Percentiles rank a stretch among this genome's conserved stretches.
phyloP scores from a whole-genome alignment of 2,113 vertebrate species.

The Chamaea fasciata region DNA sequence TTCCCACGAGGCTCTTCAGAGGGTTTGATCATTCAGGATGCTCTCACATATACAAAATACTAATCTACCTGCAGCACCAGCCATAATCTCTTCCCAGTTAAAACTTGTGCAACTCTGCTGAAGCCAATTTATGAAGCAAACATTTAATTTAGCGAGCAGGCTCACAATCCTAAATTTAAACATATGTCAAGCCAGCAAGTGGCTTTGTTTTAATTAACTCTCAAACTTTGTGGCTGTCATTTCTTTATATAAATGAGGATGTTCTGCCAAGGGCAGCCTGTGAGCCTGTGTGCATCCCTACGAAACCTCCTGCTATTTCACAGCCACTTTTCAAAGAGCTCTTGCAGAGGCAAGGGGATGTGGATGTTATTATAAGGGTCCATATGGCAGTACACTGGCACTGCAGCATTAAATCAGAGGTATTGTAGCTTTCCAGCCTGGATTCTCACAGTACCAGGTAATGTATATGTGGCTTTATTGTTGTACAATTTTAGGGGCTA shows the following conservation, averaged over 20 bases:
- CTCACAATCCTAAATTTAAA: slow-evolving; percentile 51
- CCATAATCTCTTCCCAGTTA: neutral
- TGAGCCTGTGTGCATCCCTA: neutral
- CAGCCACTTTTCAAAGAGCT: neutral
- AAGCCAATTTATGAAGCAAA: slow-evolving; percentile 48
- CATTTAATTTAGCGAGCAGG: slow-evolving; percentile 42
- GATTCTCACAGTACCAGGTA: neutral
- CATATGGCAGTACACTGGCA: neutral
- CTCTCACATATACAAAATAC: neutral
- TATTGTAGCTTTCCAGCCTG: neutral
- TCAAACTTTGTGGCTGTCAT: slow-evolving; percentile 38
- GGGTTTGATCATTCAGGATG: neutral
- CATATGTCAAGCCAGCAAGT: slow-evolving; percentile 46
- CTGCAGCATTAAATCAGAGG: slow-evolving; percentile 21
- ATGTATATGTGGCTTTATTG: slow-evolving; percentile 26
- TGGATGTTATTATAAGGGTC: slow-evolving; percentile 14
- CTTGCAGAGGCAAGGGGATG: slow-evolving; percentile 6
- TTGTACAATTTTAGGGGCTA: slow-evolving; percentile 1
- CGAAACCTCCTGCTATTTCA: slow-evolving; percentile 2
- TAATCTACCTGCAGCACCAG: neutral
- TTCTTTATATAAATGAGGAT: slow-evolving; percentile 40
- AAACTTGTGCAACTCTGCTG: neutral
- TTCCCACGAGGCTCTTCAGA: neutral
- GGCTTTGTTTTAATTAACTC: slow-evolving; percentile 61
- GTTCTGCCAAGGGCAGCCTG: slow-evolving; percentile 43